phyloP scores from a whole-genome alignment of 2,797 vertebrate species.

The Pseudomugil gertrudae region DNA sequence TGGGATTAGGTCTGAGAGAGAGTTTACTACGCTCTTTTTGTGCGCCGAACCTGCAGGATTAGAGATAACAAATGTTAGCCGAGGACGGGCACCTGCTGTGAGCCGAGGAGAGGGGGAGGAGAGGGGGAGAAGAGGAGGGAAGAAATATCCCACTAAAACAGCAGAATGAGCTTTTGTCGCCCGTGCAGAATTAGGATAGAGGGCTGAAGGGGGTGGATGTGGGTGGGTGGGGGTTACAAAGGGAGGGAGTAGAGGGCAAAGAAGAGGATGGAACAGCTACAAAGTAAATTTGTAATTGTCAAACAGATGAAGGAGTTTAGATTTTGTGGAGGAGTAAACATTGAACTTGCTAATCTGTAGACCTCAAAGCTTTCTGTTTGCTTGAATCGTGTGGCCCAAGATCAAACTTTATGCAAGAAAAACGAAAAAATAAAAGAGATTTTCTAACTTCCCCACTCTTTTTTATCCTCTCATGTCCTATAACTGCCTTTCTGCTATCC shows the following conservation, averaged over 20 bases:
- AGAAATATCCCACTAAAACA: constrained; percentile 71
- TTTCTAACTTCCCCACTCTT: constrained; percentile 27
- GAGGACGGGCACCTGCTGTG: constrained; percentile 79
- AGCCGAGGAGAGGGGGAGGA: constrained; percentile 58
- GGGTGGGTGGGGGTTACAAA: constrained; percentile 40
- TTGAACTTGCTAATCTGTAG: constrained; percentile 64
- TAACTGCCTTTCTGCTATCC: constrained; percentile 17
- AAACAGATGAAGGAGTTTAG: constrained; percentile 69
- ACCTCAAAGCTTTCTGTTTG: constrained; percentile 46
- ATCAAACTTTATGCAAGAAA: constrained; percentile 33
- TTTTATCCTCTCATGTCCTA: constrained; percentile 19
- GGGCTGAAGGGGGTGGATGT: constrained; percentile 30
- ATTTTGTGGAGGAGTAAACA: constrained; percentile 62
- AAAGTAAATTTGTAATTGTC: constrained; percentile 75
- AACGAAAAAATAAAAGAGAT: constrained; percentile 15
- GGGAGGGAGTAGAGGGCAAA: constrained; percentile 38
- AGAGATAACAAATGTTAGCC: constrained; percentile 84
- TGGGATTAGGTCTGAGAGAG: constrained; percentile 82
- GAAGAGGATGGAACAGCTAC: constrained; percentile 59
- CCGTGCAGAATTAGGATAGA: constrained; percentile 61
- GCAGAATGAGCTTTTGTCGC: constrained; percentile 75
- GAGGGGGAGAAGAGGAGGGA: constrained; percentile 22
- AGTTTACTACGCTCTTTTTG: constrained; percentile 84
- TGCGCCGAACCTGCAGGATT: constrained; percentile 83
- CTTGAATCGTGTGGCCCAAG: constrained; percentile 3